Evolutionary conservation across 2,113 vertebrate species (phyloP).

Genomic region (Xiphophorus maculatus): DNA sequence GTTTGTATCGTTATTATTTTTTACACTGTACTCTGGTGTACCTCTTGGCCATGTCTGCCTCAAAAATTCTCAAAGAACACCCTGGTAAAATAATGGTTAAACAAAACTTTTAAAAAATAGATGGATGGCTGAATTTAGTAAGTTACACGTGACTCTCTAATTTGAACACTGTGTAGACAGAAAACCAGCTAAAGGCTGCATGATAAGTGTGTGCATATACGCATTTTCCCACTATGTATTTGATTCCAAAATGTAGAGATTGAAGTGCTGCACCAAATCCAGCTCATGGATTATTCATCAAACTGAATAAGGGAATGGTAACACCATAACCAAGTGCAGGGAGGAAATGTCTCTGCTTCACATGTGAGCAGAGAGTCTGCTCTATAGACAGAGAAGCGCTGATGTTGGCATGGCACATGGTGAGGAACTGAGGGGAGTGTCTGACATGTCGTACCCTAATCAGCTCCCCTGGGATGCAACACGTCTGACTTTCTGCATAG

Average conservation of each 20-base stretch:
- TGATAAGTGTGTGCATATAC: background rate
- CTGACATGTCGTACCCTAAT: conserved; percentile 70
- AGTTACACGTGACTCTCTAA: too few species aligned
- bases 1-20: too few species aligned
- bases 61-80: too few species aligned
- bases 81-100: too few species aligned
- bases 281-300: conserved; percentile 54
- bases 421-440: conserved; percentile 19
- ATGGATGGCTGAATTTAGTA: too few species aligned
- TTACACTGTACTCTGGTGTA: too few species aligned
- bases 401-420: conserved; percentile 12
- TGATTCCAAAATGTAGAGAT: background rate
- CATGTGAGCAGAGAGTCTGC: conserved; percentile 22
- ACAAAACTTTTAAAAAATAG: too few species aligned
- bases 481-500: conserved; percentile 35
- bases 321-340: background rate
- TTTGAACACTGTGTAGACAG: background rate
- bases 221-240: rapidly evolving
- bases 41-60: too few species aligned
- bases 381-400: conserved; percentile 15
- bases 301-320: conserved; percentile 18
- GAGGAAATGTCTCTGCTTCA: conserved; percentile 8
- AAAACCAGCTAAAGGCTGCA: background rate
- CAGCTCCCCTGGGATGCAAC: conserved; percentile 60
- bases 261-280: too few species aligned